Evolutionary conservation across 37 sponge, comb jelly and placozoan genomes (phyloP).

Genomic region (Hormiphora californensis): DNA sequence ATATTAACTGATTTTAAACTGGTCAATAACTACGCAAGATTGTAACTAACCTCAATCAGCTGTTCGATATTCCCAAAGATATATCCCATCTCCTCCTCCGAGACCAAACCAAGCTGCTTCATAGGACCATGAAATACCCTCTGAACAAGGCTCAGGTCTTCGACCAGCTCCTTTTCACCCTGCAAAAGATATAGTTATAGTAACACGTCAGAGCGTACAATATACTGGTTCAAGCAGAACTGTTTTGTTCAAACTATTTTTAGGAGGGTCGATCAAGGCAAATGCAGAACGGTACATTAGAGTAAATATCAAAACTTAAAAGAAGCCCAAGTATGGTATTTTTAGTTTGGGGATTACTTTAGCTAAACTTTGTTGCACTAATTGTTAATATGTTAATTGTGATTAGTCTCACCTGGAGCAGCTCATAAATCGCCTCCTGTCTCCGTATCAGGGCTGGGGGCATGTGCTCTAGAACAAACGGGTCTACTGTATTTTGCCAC

Average conservation of each 20-base stretch:
- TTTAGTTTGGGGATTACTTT: background rate
- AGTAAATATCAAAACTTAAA: background rate
- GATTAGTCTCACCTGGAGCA: constrained; percentile 41
- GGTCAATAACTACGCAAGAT: too few relatives aligned
- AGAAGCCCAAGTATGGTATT: background rate
- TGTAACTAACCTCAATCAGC: too few relatives aligned
- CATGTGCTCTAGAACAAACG: constrained; percentile 48
- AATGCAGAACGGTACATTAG: background rate
- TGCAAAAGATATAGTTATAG: too few relatives aligned
- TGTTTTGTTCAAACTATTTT: too few relatives aligned
- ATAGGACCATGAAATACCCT: constrained; percentile 32
- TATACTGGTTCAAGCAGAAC: too few relatives aligned
- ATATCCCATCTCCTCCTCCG: background rate
- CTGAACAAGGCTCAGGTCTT: constrained; percentile 22
- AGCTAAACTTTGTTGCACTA: too few relatives aligned
- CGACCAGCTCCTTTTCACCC: constrained; percentile 39
- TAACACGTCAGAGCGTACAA: too few relatives aligned
- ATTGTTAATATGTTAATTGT: too few relatives aligned
- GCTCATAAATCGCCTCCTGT: constrained; percentile 44
- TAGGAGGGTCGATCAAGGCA: too few relatives aligned
- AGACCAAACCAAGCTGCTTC: constrained; percentile 37
- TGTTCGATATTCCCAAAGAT: constrained; percentile 33
- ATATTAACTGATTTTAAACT: too few relatives aligned
- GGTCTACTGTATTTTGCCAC: constrained; percentile 53
- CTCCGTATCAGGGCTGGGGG: constrained; percentile 43